Base-by-base conservation (phyloP, 2,797 vertebrate species). In the Rhodeus uyekii region DNA sequence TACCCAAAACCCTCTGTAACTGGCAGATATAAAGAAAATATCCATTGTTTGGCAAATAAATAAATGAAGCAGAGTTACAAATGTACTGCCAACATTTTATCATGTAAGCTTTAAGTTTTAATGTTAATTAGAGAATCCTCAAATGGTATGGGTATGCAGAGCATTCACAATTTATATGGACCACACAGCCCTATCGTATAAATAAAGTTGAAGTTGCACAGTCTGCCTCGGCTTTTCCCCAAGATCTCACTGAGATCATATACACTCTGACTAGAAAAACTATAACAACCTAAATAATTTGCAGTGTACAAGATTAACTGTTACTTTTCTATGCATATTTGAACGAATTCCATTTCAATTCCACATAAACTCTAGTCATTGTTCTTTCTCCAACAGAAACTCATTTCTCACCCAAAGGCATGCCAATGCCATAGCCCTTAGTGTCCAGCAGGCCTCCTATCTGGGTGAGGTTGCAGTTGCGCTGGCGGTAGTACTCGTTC, bases 361-460 rank as follows among this genome's bases (percentile, higher is more conserved):
- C 6, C 34, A 36, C 34, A 36, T 36, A 36, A 36, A 36, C 34
- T 78, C n/a, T n/a, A n/a, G n/a, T n/a, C 18, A 61, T 22, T 50
- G 58, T 27, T 19, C 18, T 39, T 50, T 34, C 38, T 39, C 10
- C 8, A 50, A 38, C 42, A 63, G 36, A 29, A 14, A 61, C 5
- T 9, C 3, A 5, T 24, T 73, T 90, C 96, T 95, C 94, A 99
- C 98, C 97, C 91, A 98, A 91, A 72, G 98, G 97, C 98, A 99
- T 98, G 93, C 98, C 98, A 88, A 99, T 99, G 92, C 98, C 98
- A 77, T 99, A 99, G 95, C 98, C 98, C 94, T 99, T 99, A 90
- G 98, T 99, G 95, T 99, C 98, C 93, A 99, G 95, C 90, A 99
- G 95, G 84, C 98, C 98, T 87, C 97, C 97, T 72, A 99, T 97